Conservation (phyloP, 2,888 invertebrate species). For the Thyatira batis region DNA sequence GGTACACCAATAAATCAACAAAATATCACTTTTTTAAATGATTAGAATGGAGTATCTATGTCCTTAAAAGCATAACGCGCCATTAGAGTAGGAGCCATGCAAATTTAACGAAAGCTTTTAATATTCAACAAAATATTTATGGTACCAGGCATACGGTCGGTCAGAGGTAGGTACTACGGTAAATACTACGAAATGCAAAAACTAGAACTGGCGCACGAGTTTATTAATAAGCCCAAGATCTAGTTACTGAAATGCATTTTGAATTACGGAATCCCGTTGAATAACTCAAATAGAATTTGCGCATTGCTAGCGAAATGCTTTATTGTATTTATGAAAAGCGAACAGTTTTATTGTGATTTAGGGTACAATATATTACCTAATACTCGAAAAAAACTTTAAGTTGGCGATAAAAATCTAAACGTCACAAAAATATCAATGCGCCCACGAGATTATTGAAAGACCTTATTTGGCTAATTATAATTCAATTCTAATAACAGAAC, state of each 20-base stretch:
- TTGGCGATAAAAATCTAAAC: slow-evolving; percentile 18
- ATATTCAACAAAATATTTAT: slow-evolving; percentile 20
- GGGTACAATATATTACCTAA: no score
- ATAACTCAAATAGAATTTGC: neutral
- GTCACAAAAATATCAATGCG: slow-evolving; percentile 38
- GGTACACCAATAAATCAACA: no score
- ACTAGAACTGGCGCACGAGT: slow-evolving; percentile 36
- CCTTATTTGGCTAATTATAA: slow-evolving; percentile 23
- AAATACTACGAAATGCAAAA: slow-evolving; percentile 39
- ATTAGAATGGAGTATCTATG: no score
- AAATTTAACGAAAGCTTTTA: slow-evolving; percentile 17
- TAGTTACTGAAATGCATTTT: slow-evolving; percentile 34
- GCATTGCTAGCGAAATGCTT: no score
- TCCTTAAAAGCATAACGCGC: no score
- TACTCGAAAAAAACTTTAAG: no score
- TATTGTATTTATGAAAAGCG: no score
- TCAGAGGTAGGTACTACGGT: neutral
- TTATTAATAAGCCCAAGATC: slow-evolving; percentile 46
- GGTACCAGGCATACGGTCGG: slow-evolving; percentile 14
- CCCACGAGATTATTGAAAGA: slow-evolving; percentile 18
- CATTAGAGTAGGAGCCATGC: no score
- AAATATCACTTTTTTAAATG: no score
- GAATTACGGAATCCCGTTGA: neutral
- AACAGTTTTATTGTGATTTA: no score
- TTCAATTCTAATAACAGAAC: slow-evolving; percentile 44